phyloP scores from a whole-genome alignment of 1,140 invertebrate species.

The Aphelenchoides besseyi region DNA sequence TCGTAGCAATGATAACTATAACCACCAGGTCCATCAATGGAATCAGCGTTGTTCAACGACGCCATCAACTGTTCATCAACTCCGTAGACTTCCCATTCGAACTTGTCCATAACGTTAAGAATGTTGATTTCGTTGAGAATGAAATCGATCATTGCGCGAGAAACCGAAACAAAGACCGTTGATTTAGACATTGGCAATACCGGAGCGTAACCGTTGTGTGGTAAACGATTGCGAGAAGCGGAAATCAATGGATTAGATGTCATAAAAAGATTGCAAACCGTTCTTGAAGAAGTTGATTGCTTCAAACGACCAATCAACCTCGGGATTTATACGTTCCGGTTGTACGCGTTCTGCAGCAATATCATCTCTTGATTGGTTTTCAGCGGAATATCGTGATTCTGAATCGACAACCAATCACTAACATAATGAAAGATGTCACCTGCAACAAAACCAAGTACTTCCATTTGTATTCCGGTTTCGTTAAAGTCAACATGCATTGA shows the following conservation, averaged over 20 bases:
- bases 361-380: slow-evolving; percentile 22
- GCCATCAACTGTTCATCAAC: slow-evolving; percentile 17
- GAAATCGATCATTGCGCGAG: slow-evolving; percentile 15
- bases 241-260: neutral
- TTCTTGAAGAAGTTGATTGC: slow-evolving; percentile 19
- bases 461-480: slow-evolving; percentile 3
- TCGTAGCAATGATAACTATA: slow-evolving; percentile 23
- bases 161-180: slow-evolving; percentile 8
- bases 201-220: neutral
- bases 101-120: neutral
- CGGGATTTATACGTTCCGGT: neutral
- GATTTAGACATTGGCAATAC: neutral
- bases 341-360: slow-evolving; percentile 4
- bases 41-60: neutral
- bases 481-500: slow-evolving; percentile 26
- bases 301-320: slow-evolving; percentile 8
- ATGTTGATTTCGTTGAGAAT: slow-evolving; percentile 25
- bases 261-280: neutral
- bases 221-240: neutral
- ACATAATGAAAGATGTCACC: slow-evolving; percentile 1
- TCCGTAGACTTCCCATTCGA: slow-evolving; percentile 13
- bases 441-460: slow-evolving; percentile 31
- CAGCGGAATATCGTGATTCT: slow-evolving; percentile 21
- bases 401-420: neutral
- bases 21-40: slow-evolving; percentile 13